phyloP scores from a whole-genome alignment of 2,888 invertebrate species.

The Megastigmus dorsalis region DNA sequence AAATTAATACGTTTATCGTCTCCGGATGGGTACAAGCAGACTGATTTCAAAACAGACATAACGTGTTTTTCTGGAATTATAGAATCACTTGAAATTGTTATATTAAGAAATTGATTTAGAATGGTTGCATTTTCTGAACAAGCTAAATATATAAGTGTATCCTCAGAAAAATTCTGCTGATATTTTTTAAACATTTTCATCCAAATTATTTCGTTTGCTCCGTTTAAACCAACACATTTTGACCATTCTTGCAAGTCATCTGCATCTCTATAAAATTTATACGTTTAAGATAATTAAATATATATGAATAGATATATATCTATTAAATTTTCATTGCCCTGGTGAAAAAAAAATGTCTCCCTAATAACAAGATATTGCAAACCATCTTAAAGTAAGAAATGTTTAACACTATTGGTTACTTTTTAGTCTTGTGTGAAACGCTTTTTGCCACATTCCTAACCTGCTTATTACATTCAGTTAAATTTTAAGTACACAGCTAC shows the following conservation, averaged over 20 bases:
- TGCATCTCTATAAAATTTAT: constrained; percentile 36
- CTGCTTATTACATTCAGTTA: too few species aligned
- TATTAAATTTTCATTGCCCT: too few species aligned
- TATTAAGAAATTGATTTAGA: constrained; percentile 40
- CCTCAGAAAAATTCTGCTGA: constrained; percentile 24
- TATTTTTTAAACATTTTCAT: constrained; percentile 47
- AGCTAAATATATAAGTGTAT: constrained; percentile 39
- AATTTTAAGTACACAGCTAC: too few species aligned
- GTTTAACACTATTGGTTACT: too few species aligned
- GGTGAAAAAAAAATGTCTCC: too few species aligned
- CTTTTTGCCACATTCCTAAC: too few species aligned
- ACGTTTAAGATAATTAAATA: too few species aligned
- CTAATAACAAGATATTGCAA: too few species aligned
- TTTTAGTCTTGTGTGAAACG: too few species aligned
- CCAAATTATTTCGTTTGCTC: constrained; percentile 47
- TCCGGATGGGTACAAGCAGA: constrained; percentile 47
- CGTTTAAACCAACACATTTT: constrained; percentile 47
- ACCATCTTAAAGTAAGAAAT: too few species aligned
- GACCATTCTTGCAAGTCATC: constrained; percentile 48
- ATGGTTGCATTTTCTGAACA: constrained; percentile 48
- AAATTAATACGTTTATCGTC: constrained; percentile 47
- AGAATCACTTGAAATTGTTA: constrained; percentile 36
- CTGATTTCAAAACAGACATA: constrained; percentile 44
- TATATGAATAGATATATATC: too few species aligned
- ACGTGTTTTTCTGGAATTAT: constrained; percentile 45